These are phyloP conservation scores for Phataginus tetradactyla DNA, from an alignment of 2,797 vertebrate genomes.

Conservation along the genomic window DNA sequence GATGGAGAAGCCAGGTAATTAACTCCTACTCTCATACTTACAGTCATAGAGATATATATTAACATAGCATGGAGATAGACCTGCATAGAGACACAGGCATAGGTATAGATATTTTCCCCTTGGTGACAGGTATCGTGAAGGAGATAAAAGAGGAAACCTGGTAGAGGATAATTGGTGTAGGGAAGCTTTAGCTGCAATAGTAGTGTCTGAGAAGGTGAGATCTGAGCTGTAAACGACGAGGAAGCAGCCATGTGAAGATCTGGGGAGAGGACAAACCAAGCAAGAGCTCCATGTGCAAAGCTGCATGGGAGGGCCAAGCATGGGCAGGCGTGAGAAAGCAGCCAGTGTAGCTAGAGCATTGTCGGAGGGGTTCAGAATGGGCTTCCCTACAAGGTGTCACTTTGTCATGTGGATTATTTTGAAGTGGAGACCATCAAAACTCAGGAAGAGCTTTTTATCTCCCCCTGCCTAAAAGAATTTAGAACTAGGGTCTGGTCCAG, in stretches of 20 bases:
- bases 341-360: no score
- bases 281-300: neutral
- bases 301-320: neutral
- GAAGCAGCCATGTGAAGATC: neutral
- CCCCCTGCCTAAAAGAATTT: no score
- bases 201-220: neutral
- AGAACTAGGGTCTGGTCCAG: no score
- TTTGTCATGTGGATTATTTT: no score
- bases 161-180: neutral
- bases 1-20: neutral
- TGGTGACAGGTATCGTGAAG: neutral
- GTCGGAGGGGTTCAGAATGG: no score
- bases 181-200: neutral
- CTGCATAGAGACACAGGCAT: neutral
- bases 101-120: neutral
- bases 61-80: no score
- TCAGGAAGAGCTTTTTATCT: no score
- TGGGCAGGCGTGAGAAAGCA: neutral
- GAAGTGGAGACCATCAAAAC: no score
- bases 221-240: neutral
- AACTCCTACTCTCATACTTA: neutral
- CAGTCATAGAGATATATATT: neutral
- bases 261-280: neutral
- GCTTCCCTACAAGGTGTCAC: no score
- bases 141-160: neutral